Evolutionary conservation across 2,797 vertebrate species (phyloP).

Genomic region (Hyperoplus immaculatus): DNA sequence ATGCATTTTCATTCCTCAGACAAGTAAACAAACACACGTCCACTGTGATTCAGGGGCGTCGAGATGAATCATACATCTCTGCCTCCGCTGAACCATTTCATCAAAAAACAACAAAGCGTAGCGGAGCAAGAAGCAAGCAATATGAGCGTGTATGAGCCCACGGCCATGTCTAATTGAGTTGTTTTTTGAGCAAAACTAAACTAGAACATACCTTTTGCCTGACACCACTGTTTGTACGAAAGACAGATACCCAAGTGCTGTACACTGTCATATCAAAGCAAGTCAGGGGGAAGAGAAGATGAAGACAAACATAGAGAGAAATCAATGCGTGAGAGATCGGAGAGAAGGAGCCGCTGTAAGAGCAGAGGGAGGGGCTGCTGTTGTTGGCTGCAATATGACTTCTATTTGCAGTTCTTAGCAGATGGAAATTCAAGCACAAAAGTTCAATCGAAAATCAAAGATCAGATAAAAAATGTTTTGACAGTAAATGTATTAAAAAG

Average conservation of each 20-base stretch:
- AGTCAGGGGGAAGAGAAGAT: constrained; percentile 47
- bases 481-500: constrained; percentile 30
- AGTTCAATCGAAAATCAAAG: constrained; percentile 16
- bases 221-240: constrained; percentile 71
- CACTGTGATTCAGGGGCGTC: constrained; percentile 59
- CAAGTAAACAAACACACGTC: constrained; percentile 40
- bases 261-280: constrained; percentile 63
- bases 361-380: constrained; percentile 28
- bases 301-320: constrained; percentile 53
- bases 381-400: constrained; percentile 27
- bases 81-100: constrained; percentile 68
- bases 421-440: constrained; percentile 40
- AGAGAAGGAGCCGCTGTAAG: constrained; percentile 31
- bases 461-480: constrained; percentile 18
- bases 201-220: constrained; percentile 74
- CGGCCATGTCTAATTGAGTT: constrained; percentile 71
- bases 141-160: constrained; percentile 54
- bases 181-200: constrained; percentile 72
- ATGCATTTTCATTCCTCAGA: constrained; percentile 43
- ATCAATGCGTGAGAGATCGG: constrained; percentile 54
- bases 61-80: constrained; percentile 67
- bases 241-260: constrained; percentile 62
- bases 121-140: constrained; percentile 56
- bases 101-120: constrained; percentile 73
- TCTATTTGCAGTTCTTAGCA: constrained; percentile 10